phyloP scores from a whole-genome alignment of 2,888 invertebrate species.

The Mimas tiliae region DNA sequence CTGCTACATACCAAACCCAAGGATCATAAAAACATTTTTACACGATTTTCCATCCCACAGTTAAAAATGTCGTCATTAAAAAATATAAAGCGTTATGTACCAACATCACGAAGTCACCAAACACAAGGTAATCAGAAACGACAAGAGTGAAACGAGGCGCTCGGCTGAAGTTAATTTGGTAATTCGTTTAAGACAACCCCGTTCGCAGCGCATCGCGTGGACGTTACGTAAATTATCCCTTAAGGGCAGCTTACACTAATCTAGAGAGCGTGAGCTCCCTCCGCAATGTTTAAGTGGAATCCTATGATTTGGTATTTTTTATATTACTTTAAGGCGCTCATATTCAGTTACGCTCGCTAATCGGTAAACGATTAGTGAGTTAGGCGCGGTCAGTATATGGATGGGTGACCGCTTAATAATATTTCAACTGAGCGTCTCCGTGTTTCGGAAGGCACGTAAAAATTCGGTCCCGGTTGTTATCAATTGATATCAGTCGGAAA shows the following conservation, averaged over 20 bases:
- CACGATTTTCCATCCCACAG: too few relatives aligned
- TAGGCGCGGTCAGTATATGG: too few relatives aligned
- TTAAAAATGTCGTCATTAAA: background rate
- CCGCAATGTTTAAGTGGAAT: constrained; percentile 28
- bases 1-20: too few relatives aligned
- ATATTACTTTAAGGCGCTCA: too few relatives aligned
- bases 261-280: constrained; percentile 25
- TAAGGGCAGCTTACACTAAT: constrained; percentile 33
- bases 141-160: constrained; percentile 9
- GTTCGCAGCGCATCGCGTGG: constrained; percentile 28
- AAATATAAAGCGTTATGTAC: background rate
- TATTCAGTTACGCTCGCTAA: too few relatives aligned
- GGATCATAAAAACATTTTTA: too few relatives aligned
- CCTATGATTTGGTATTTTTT: background rate
- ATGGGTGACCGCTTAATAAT: too few relatives aligned
- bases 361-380: too few relatives aligned
- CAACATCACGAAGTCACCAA: constrained; percentile 1
- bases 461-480: too few relatives aligned
- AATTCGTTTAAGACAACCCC: constrained; percentile 22
- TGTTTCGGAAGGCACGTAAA: too few relatives aligned
- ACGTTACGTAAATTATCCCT: constrained; percentile 35
- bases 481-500: too few relatives aligned
- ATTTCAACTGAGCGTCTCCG: too few relatives aligned
- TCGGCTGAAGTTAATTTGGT: constrained; percentile 21
- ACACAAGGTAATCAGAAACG: constrained; percentile 11